Base-by-base conservation (phyloP, 2,113 vertebrate species). In the Microtus richardsoni region DNA sequence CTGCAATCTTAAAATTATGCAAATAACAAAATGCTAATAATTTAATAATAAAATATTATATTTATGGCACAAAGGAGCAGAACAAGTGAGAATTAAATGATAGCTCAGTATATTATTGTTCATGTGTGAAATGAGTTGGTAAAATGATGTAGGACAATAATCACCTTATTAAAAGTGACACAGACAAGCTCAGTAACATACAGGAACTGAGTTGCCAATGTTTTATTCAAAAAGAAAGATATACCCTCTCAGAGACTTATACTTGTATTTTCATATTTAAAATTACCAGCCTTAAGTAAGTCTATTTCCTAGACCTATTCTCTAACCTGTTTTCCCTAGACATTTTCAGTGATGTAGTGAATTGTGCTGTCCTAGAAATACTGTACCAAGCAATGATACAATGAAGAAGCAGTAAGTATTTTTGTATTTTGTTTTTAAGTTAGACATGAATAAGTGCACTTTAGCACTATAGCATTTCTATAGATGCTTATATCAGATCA, bases 21-120 rank as follows among this genome's bases (percentile, higher is more conserved):
- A 91, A 88, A 85, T 88, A 79, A 91, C 5, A 16, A 93, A 66
- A 52, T 62, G 41, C 10, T 89, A 92, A 70, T 83, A 78, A 89
- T 79, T 68, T 86, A 5, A 66, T n/a, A 89, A 85, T 90, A 78
- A 94, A 94, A 36, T 89, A 39, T 17, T 70, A 54, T 84, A 13
- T 54, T 41, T 88, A 71, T 11, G 1, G 68, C 14, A 68, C 14
- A 83, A 22, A 39, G 22, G 7, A 89, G 44, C 16, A 92, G 28
- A 94, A 96, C 5, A 96, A 96, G 54, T 73, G 33, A 94, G 19
- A 80, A 90, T 78, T 91, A 89, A 91, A 80, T 75, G 17, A 7
- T 91, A 74, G 7, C 49, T 79, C 41, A 28, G 17, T 26, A 79
- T 64, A 80, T 52, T 84, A 75, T 41, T 86, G 12, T 84, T 77